Evolutionary conservation across 2,113 vertebrate genomes (phyloP), one percentile per base, ranked within the genome.

Genomic region (Bolborhynchus lineola): DNA sequence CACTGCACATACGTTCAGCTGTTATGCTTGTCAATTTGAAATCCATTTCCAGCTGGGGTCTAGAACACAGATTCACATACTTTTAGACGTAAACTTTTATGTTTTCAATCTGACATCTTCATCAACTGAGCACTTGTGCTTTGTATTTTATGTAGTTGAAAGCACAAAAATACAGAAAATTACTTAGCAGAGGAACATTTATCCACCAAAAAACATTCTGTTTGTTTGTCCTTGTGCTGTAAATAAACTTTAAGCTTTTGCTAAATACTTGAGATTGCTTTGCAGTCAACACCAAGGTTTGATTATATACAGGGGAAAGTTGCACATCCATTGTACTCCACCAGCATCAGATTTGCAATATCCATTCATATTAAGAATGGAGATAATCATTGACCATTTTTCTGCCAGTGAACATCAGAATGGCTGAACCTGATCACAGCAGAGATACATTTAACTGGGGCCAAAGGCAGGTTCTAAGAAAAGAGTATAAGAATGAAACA

Each of bases 1-100:
- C 55, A 81, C 33, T 62, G 28, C 65, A 69, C 65, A 89, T 67
- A 82, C 9, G 0, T 91, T 91, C 72, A 93, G 71, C 63, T 86
- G 81, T 94, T 91, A 88, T 7, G 52, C 6, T 85, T 80, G 46
- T 63, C 77, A 96, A 82, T 95, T 96, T 81, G 78, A 91, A 96
- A 96, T 80, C 88, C 21, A 77, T 88, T 95, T 94, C 95, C 78
- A 95, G 76, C 53, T 93, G 81, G 74, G 81, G 92, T 94, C 57
- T 95, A 83, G 90, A 96, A 90, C 29, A 42, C 10, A 93, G 65
- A 76, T 81, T 90, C 67, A 84, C 59, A 90, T 62, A 95, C 26
- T 92, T 75, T 95, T 82, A 92, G 71, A 94, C 33, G 62, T 91
- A 86, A 96, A 96, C 19, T 87, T 95, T 82, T 71, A 78, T 71